Evolutionary conservation across 2,797 vertebrate species (phyloP).

Genomic region (Rhinatrema bivittatum): DNA sequence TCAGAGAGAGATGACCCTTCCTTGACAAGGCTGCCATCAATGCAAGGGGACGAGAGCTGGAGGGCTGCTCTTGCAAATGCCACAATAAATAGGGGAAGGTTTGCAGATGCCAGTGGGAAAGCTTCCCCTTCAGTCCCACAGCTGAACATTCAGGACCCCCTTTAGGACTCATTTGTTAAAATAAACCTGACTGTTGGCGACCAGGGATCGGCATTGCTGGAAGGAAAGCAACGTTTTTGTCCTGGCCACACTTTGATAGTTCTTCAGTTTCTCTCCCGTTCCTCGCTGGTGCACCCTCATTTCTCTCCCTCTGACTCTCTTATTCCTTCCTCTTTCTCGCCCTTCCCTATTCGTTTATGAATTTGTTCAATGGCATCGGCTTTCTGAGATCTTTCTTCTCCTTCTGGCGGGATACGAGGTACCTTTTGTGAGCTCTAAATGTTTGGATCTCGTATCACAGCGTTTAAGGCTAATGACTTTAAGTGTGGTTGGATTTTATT

Average conservation of each 20-base stretch:
- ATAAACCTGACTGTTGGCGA: neutral
- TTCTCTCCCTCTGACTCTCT: no score
- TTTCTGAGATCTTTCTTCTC: conserved; percentile 41
- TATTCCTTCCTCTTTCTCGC: no score
- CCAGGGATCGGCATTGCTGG: conserved; percentile 11
- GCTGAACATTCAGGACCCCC: neutral
- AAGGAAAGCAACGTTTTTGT: conserved; percentile 16
- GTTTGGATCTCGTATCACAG: conserved; percentile 64
- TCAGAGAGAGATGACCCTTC: no score
- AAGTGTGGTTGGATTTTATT: conserved; percentile 65
- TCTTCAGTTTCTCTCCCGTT: neutral
- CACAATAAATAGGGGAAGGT: conserved; percentile 3
- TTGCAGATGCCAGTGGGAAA: neutral
- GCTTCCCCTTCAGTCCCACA: conserved; percentile 3
- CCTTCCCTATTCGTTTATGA: conserved; percentile 14
- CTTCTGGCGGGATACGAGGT: conserved; percentile 33
- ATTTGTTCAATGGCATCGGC: conserved; percentile 33
- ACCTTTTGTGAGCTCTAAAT: conserved; percentile 33
- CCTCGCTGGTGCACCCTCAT: neutral
- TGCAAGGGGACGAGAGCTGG: neutral
- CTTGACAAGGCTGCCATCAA: no score
- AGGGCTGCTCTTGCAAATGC: neutral
- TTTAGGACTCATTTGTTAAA: conserved; percentile 7
- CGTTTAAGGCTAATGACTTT: conserved; percentile 67
- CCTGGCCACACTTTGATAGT: no score